These are phyloP conservation scores for Ladona fulva DNA, from an alignment of 1,140 invertebrate genomes.

Conservation along the genomic window DNA sequence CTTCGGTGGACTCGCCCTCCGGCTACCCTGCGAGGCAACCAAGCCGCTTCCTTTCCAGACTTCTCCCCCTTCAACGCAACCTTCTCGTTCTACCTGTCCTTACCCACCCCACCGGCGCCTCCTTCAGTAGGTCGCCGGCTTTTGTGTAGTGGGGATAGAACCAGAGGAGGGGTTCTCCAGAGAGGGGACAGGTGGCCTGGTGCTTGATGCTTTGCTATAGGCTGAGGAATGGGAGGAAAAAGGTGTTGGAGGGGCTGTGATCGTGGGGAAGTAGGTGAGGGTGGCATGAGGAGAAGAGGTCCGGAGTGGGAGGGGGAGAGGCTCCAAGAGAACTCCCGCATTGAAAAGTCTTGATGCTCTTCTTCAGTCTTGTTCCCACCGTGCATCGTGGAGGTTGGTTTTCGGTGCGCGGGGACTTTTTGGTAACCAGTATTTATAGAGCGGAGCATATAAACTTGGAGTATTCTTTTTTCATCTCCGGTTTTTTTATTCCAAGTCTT, in stretches of 20 bases:
- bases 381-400: neutral
- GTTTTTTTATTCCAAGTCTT: neutral
- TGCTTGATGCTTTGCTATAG: neutral
- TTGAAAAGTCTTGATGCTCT: conserved; percentile 5
- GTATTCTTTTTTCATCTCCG: neutral
- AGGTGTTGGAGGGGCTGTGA: neutral
- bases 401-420: conserved; percentile 6
- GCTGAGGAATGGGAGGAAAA: neutral
- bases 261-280: neutral
- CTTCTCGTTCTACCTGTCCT: neutral
- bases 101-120: neutral
- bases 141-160: neutral
- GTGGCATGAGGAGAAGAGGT: neutral
- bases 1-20: neutral
- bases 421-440: neutral
- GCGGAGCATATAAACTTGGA: neutral
- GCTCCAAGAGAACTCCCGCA: neutral
- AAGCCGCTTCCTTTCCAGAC: neutral
- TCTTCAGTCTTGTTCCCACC: neutral
- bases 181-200: neutral
- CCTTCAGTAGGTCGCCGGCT: neutral
- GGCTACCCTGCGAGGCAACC: neutral
- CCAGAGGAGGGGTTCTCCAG: neutral
- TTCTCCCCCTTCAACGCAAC: neutral
- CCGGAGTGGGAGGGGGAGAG: neutral